Evolutionary conservation across 2,797 vertebrate species (phyloP), one percentile per base, ranked within the genome.

Genomic region (Manis javanica): DNA sequence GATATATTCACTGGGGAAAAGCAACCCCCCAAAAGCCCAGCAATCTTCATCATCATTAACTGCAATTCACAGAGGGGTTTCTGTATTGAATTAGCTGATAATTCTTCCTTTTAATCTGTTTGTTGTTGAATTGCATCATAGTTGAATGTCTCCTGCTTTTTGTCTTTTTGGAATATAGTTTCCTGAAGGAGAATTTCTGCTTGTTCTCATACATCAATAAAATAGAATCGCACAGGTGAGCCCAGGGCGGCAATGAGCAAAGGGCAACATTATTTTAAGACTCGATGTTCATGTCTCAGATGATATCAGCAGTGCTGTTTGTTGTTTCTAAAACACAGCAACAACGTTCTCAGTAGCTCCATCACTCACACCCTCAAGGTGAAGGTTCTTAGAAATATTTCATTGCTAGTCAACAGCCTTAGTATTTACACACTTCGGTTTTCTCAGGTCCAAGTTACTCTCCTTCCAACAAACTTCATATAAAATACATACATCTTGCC

Each of bases 61-160:
- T 74, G 34, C 39, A 16, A 74, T 83, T 90, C 93, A 42, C 85
- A 93, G 87, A 94, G 18, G 24, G 61, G 9, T 78, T 66, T 77
- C 21, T 82, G n/a, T 55, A 77, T 51, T 78, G 72, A 42, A 85
- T 78, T 39, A 87, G 39, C n/a, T 42, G 46, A 2, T 26, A n/a
- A 7, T 21, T 68, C 49, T 86, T 78, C 34, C n/a, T 78, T 81
- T 83, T 37, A 74, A 23, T 53, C 51, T 81, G 19, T 34, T 57
- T 37, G 31, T 68, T 68, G 19, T 71, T 79, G 63, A 93, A 57
- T 3, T 26, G 55, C n/a, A 68, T 71, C 49, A 57, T 42, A 51
- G 49, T 13, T 85, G 46, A 95, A 51, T 5, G 6, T 84, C 31
- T 69, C 34, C 53, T 86, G 68, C 74, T 55, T 14, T 24, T n/a